Percentiles rank a stretch among this genome's conserved stretches.
These are phyloP conservation scores for Leiothrix lutea DNA, from an alignment of 2,113 vertebrate genomes.

Conservation along the genomic window DNA sequence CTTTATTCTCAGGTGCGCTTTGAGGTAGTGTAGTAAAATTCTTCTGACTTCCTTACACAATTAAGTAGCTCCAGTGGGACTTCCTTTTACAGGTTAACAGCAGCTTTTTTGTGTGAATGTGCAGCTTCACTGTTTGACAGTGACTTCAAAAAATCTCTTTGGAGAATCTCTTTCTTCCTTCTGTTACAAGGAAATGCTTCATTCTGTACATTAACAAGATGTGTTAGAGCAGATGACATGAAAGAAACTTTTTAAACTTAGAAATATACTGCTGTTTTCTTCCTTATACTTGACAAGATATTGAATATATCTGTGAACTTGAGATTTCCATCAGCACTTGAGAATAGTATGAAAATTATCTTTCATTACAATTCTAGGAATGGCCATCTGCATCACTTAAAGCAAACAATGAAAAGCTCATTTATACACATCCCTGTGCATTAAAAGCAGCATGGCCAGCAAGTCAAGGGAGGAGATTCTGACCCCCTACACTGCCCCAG, in stretches of 20 bases:
- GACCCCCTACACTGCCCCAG: background rate
- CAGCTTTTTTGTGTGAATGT: background rate
- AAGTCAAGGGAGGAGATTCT: background rate
- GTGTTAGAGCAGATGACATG: background rate
- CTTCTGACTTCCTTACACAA: background rate
- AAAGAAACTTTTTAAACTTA: constrained; percentile 13
- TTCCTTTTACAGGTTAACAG: constrained; percentile 37
- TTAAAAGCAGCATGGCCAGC: background rate
- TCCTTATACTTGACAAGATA: background rate
- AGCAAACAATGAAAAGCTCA: background rate
- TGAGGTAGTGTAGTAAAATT: background rate
- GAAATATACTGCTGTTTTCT: background rate
- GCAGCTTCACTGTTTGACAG: background rate
- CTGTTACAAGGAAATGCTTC: background rate
- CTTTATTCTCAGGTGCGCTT: background rate
- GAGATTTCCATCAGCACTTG: background rate
- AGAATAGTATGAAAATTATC: background rate
- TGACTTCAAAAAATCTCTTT: constrained; percentile 21
- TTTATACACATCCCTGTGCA: background rate
- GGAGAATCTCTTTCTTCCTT: background rate
- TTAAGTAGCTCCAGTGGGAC: constrained; percentile 13
- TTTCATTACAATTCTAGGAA: constrained; percentile 1
- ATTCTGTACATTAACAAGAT: background rate
- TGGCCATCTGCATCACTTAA: background rate
- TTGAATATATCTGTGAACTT: background rate